Base-by-base conservation (phyloP, 2,888 invertebrate genomes). In the Neoitamus cyanurus region DNA sequence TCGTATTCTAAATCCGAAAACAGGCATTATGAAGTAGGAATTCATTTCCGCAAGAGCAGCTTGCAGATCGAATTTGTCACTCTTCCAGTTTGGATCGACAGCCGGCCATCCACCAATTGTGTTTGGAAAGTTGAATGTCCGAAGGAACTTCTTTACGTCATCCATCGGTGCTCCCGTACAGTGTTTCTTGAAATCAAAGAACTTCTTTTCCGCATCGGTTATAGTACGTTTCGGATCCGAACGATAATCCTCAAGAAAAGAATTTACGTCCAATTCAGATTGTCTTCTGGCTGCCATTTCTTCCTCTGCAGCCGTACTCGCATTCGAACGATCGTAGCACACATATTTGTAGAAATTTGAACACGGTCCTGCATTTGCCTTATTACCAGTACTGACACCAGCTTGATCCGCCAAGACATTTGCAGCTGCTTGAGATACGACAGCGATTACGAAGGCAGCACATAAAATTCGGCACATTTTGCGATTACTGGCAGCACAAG, bases 51-150 rank as follows among this genome's bases (percentile, higher is more conserved):
- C 2, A 5, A 75, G 20, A 6, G 25, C 75, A 25, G 75, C 11
- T 75, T 42, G 3, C 1, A 48, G 28, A 31, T 78, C 31, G 31
- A 48, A 78, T 48, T 58, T 58, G 15, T 58, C 31, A 1, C 46
- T n/a, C 6, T 31, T 48, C 78, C 78, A 48, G 9, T 48, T 46
- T 30, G 28, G 28, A 30, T 78, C 48, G 7, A 46, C 46, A 13
- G 78, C 78, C 3, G 78, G 78, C 78, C 78, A 78, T 28, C 78
- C 46, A 9, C 78, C 48, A 78, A 78, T 31, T 31, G 69, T 15
- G 9, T 69, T 69, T 9, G 69, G 31, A 25, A 25, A 30, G 7
- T 46, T 78, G 30, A 48, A 69, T 69, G 28, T n/a, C 30, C 30
- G 42, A 5, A 78, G 28, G 25, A 78, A 78, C 0, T 78, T 2